These are phyloP conservation scores for Valencia hispanica DNA, from an alignment of 2,797 vertebrate genomes.

Conservation along the genomic window DNA sequence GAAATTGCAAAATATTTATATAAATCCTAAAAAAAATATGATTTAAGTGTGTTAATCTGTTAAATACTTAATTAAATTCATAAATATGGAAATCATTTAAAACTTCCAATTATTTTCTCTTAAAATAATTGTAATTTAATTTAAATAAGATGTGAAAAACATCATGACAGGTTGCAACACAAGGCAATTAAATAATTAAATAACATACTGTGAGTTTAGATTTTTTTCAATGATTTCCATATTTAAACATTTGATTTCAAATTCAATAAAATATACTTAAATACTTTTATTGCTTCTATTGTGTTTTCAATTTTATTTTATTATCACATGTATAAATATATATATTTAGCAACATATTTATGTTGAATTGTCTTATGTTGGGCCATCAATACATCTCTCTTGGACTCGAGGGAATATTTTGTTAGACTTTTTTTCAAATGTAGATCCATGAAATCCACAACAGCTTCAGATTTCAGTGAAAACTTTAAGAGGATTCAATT, in stretches of 20 bases:
- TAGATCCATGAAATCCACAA: conserved; percentile 60
- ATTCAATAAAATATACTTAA: not conserved
- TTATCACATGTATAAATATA: not conserved
- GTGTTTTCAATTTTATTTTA: not conserved
- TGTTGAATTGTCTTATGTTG: not conserved
- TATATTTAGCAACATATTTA: not conserved
- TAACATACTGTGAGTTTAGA: not conserved
- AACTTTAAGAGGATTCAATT: conserved; percentile 23
- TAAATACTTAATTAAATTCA: not conserved
- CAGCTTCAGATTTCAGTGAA: conserved; percentile 69
- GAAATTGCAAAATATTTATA: not conserved
- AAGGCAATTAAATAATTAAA: not conserved
- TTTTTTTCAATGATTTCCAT: not conserved
- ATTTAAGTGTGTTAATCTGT: not conserved
- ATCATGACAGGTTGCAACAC: not conserved
- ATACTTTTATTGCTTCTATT: not conserved
- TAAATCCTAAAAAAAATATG: too few species aligned
- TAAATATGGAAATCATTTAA: not conserved
- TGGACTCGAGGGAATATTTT: conserved; percentile 24
- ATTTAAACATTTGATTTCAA: not conserved
- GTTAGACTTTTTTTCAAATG: conserved; percentile 57
- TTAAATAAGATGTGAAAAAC: not conserved
- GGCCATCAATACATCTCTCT: not conserved
- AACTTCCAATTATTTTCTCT: not conserved
- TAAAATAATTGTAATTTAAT: not conserved